A percentile compares a stretch with the other conserved stretches of the same genome.
Evolutionary conservation across 1,140 invertebrate species (phyloP).

Genomic region (Cyrtorhinus lividipennis): DNA sequence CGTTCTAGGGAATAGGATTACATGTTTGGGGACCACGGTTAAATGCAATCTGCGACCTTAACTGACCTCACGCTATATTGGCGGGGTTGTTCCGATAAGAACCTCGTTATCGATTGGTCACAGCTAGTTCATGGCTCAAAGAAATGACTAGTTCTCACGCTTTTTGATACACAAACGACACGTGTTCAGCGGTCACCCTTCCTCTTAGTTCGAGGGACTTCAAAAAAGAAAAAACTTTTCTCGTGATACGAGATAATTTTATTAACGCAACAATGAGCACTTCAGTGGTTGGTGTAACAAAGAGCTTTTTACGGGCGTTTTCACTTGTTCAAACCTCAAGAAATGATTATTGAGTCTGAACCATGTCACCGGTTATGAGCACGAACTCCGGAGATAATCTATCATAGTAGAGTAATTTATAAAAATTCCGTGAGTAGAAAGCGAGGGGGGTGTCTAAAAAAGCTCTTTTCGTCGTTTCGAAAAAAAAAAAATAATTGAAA

Average conservation of each 20-base stretch:
- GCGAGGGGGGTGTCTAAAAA: no score
- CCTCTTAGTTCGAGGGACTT: no score
- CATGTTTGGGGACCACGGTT: no score
- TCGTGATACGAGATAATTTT: background rate
- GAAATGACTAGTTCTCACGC: slow-evolving; percentile 5
- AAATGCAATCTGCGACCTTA: no score
- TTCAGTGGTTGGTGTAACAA: background rate
- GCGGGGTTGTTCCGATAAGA: background rate
- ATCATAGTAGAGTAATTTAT: no score
- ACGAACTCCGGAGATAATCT: no score
- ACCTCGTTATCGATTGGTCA: slow-evolving; percentile 7
- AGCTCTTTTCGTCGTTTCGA: no score
- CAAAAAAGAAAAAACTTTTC: background rate
- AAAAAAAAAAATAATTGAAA: no score
- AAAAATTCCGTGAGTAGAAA: no score
- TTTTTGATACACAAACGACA: background rate
- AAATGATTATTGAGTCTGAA: background rate
- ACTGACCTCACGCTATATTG: background rate
- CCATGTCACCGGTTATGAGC: background rate
- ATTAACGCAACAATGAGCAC: background rate
- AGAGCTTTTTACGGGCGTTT: no score
- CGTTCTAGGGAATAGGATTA: no score
- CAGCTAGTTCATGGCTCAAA: background rate
- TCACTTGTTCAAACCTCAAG: background rate
- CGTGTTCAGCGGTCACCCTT: no score